A percentile compares a stretch with the other conserved stretches of the same genome.
phyloP scores from a whole-genome alignment of 2,888 invertebrate species.

The Sarcophaga subvicina region DNA sequence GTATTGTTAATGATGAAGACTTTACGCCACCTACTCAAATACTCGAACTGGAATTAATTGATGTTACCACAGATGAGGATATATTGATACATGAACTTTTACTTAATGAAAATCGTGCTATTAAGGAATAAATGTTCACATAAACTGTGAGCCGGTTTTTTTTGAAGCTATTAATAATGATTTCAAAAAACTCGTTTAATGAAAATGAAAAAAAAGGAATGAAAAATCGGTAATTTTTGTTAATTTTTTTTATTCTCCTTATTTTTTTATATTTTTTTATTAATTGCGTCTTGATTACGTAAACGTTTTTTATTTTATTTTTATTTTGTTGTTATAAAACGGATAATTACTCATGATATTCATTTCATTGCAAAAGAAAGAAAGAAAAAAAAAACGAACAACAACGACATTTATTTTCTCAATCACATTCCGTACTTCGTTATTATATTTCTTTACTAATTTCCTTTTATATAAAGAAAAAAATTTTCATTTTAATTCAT shows the following conservation, averaged over 20 bases:
- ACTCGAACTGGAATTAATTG: slow-evolving; percentile 87
- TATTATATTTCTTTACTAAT: slow-evolving; percentile 14
- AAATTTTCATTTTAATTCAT: background rate
- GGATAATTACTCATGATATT: slow-evolving; percentile 20
- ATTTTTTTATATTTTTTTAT: background rate
- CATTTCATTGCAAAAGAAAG: slow-evolving; percentile 8
- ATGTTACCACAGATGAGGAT: slow-evolving; percentile 87
- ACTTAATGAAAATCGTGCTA: slow-evolving; percentile 85
- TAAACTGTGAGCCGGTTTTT: background rate
- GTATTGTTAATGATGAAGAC: slow-evolving; percentile 85
- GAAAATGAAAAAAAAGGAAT: background rate
- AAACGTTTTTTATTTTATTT: slow-evolving; percentile 5
- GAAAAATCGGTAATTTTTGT: background rate
- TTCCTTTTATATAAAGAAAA: slow-evolving; percentile 25
- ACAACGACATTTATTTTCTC: slow-evolving; percentile 23
- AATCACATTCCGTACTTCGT: slow-evolving; percentile 62
- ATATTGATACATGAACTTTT: slow-evolving; percentile 86
- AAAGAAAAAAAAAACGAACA: background rate
- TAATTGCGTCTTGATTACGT: slow-evolving; percentile 44
- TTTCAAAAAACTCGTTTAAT: background rate
- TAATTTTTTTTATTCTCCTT: background rate
- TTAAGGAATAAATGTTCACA: slow-evolving; percentile 51
- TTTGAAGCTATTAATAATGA: background rate
- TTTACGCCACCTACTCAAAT: slow-evolving; percentile 85
- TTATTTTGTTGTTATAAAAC: slow-evolving; percentile 19